Base-by-base conservation (phyloP, 2,113 vertebrate species). In the Triplophysa siluroides region DNA sequence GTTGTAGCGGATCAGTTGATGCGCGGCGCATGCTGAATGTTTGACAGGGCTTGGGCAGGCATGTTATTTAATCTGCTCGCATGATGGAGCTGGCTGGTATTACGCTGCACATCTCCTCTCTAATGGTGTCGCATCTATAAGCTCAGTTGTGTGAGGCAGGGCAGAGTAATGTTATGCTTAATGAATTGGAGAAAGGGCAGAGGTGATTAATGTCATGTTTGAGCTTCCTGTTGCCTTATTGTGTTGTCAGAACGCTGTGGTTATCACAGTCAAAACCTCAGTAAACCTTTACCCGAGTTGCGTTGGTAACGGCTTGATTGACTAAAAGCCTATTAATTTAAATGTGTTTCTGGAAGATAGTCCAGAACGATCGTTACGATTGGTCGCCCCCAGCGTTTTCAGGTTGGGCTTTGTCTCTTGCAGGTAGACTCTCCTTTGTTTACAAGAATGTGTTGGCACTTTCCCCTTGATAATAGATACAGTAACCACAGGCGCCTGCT, bases 31-130 rank as follows among this genome's bases (percentile, higher is more conserved):
- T 81, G 90, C 88, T 72, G 87, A 85, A 87, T 78, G 92, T 91
- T 95, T 95, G 95, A 95, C 94, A 92, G 90, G 89, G 89, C 83
- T 69, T 87, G 76, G 89, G 91, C 86, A 83, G 87, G 88, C 88
- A 89, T 87, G 92, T 88, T 93, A 92, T 92, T 96, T 93, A 93
- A 95, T 95, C 93, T 92, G 90, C 83, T 90, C 85, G 89, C 88
- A 5, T 75, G 92, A 92, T 90, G 91, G 92, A 93, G 92, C 90
- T 90, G 87, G 73, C 90, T 85, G 80, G 90, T 91, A 90, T 93
- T 93, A 89, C 88, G 86, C 90, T 29, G 43, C 84, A 80, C 14
- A 75, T 86, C 88, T 80, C 9, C 60, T 54, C 50, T 38, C 50
- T 71, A 24, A 82, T 76, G 61, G 78, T 16, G 66, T 45, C 75